A percentile compares a stretch with the other conserved stretches of the same genome.
phyloP scores from a whole-genome alignment of 1,140 invertebrate genomes.

The Aleiodes sp. region DNA sequence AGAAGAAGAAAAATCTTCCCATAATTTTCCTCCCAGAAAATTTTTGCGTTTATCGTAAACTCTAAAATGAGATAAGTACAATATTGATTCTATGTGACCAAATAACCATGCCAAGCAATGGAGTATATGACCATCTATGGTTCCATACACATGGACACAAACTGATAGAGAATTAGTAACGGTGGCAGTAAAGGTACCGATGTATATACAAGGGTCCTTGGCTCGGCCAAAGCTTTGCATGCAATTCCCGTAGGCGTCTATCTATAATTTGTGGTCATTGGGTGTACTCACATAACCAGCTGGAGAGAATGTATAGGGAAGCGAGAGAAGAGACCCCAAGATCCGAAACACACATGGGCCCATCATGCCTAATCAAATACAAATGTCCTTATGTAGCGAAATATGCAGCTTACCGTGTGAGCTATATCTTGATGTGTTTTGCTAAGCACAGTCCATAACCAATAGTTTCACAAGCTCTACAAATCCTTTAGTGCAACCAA shows the following conservation, averaged over 20 bases:
- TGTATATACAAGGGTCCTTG: background rate
- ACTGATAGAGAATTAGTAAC: too few species aligned
- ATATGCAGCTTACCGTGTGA: background rate
- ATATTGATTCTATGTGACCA: too few species aligned
- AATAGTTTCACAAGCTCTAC: background rate
- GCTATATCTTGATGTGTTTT: background rate
- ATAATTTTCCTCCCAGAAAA: background rate
- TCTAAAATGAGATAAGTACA: too few species aligned
- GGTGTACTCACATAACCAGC: conserved; percentile 17
- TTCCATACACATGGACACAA: background rate
- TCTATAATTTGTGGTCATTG: conserved; percentile 32
- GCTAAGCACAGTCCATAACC: conserved; percentile 3
- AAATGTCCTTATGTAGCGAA: background rate
- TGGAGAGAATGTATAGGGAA: background rate
- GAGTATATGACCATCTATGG: too few species aligned
- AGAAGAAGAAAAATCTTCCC: background rate
- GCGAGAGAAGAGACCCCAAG: background rate
- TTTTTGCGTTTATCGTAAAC: too few species aligned
- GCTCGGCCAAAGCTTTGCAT: conserved; percentile 28
- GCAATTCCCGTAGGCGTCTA: conserved; percentile 29
- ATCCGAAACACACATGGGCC: conserved; percentile 3
- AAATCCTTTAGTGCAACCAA: background rate
- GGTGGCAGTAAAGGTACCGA: too few species aligned
- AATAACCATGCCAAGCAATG: too few species aligned
- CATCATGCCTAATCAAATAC: conserved; percentile 11